These are phyloP conservation scores for Dioctria rufipes DNA, from an alignment of 2,888 invertebrate genomes.

Conservation along the genomic window DNA sequence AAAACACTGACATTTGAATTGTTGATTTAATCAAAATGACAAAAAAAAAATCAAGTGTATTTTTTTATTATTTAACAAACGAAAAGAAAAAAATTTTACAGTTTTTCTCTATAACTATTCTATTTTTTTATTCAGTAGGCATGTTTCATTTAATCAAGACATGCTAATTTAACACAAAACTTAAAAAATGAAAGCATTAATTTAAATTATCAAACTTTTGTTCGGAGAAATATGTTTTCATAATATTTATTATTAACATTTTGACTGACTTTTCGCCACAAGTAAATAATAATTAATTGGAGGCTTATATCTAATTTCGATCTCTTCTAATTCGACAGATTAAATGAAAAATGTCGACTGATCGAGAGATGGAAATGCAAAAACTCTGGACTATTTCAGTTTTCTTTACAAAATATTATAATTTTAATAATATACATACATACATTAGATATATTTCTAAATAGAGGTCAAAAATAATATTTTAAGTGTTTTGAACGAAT, in stretches of 20 bases:
- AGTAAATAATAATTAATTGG: constrained; percentile 22
- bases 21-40: too few relatives aligned
- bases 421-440: background rate
- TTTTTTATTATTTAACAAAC: constrained; percentile 4
- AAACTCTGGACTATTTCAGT: constrained; percentile 30
- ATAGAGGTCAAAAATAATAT: background rate
- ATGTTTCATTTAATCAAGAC: constrained; percentile 38
- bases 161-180: background rate
- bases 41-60: too few relatives aligned
- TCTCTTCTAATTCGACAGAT: constrained; percentile 50
- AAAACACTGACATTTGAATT: background rate
- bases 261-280: constrained; percentile 35
- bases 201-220: too few relatives aligned
- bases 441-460: background rate
- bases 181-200: too few relatives aligned
- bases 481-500: background rate
- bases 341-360: constrained; percentile 49
- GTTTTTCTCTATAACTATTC: background rate
- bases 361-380: constrained; percentile 48
- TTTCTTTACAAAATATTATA: constrained; percentile 2
- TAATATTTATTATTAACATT: constrained; percentile 20
- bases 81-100: background rate
- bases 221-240: background rate
- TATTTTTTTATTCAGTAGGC: constrained; percentile 25
- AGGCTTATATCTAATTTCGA: constrained; percentile 44